phyloP scores from a whole-genome alignment of 2,888 invertebrate species.

The Barypeithes pellucidus region DNA sequence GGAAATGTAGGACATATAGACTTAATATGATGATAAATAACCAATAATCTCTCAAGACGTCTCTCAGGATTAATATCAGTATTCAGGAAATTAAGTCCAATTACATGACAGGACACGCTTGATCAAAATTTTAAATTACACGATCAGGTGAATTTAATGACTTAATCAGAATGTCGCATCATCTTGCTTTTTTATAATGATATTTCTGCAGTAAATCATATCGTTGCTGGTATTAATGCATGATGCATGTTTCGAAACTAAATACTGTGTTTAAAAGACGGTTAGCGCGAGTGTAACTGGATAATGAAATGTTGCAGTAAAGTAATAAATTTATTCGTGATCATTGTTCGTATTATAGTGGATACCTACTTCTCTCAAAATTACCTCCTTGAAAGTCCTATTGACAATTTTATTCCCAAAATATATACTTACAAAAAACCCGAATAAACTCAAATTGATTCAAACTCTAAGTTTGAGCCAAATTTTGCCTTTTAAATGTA shows the following conservation, averaged over 20 bases:
- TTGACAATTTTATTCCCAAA: no score
- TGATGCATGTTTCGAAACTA: constrained; percentile 15
- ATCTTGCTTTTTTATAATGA: not conserved
- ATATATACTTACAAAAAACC: not conserved
- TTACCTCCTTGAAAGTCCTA: no score
- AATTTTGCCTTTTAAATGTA: no score
- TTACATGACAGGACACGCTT: not conserved
- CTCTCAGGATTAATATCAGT: constrained; percentile 6
- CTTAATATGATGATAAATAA: not conserved
- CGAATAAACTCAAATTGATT: no score
- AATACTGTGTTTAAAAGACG: not conserved
- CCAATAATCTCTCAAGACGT: not conserved
- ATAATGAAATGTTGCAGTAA: not conserved
- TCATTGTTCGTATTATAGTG: no score
- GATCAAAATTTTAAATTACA: constrained; percentile 14
- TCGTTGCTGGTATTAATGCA: not conserved
- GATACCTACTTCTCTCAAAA: no score
- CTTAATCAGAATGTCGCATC: constrained; percentile 14
- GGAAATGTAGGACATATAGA: no score
- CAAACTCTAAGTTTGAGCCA: no score
- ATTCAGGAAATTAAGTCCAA: constrained; percentile 12
- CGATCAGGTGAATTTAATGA: constrained; percentile 15
- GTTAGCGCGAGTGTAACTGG: not conserved
- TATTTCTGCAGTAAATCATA: constrained; percentile 8
- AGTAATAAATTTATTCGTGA: not conserved